A percentile compares a stretch with the other conserved stretches of the same genome.
Conservation (phyloP, 2,113 vertebrate species). For the Trematomus loennbergii region DNA sequence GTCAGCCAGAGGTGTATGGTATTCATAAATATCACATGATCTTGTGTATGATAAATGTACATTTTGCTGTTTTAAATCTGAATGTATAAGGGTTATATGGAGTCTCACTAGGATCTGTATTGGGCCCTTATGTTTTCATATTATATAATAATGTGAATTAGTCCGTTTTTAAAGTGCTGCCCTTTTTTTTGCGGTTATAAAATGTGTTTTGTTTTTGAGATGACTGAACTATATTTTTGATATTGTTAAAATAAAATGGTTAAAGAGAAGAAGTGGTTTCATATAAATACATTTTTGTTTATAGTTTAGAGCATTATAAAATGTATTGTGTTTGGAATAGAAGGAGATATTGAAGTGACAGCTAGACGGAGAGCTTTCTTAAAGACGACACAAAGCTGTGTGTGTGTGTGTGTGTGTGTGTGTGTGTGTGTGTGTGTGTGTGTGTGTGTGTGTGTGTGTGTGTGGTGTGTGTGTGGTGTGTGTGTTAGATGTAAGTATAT, state of each 20-base stretch:
- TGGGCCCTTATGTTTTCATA: neutral
- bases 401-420: too few species aligned
- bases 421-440: too few species aligned
- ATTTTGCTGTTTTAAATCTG: neutral
- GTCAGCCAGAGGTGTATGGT: neutral
- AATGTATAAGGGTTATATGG: neutral
- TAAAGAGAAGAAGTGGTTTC: neutral
- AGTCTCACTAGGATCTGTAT: neutral
- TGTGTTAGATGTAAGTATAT: neutral
- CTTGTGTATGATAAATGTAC: too few species aligned
- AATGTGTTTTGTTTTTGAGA: neutral
- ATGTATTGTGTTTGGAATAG: neutral
- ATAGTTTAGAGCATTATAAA: neutral
- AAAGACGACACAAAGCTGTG: too few species aligned
- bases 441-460: too few species aligned
- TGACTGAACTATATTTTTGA: neutral
- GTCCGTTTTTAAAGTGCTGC: neutral
- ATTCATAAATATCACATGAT: neutral
- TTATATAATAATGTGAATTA: neutral
- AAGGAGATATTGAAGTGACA: neutral
- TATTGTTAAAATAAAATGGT: neutral
- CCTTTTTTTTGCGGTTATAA: neutral
- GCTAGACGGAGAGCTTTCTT: too few species aligned
- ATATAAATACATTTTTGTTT: neutral
- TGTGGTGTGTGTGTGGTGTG: too few species aligned